Conservation (phyloP, 2,113 vertebrate genomes). For the Ifrita kowaldi region DNA sequence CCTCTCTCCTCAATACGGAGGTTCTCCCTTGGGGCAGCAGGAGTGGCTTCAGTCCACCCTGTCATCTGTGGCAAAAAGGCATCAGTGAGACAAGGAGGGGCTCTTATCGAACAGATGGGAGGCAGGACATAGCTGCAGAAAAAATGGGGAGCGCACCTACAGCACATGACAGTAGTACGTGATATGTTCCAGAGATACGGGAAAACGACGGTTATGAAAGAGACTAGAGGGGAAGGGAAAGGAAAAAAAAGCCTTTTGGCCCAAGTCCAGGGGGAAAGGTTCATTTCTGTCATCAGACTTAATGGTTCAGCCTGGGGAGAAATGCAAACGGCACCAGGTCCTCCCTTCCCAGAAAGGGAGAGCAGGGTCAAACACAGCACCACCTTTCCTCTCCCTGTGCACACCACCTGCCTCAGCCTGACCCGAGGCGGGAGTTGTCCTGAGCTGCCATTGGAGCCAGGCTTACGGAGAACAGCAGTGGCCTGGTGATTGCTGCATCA, state of each 20-base stretch:
- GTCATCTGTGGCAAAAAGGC: neutral
- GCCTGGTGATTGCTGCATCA: neutral
- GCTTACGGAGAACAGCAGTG: neutral
- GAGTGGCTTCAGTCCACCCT: neutral
- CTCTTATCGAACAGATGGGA: neutral
- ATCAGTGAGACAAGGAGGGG: neutral
- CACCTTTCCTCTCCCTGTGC: neutral
- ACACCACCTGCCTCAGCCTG: neutral
- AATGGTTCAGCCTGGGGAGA: constrained; percentile 21
- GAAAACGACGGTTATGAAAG: constrained; percentile 18
- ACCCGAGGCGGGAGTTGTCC: neutral
- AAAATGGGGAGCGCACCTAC: neutral
- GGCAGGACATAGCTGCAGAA: neutral
- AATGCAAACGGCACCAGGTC: neutral
- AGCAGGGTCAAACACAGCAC: neutral
- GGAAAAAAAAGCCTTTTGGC: neutral
- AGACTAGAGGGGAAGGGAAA: neutral
- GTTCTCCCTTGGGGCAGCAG: neutral
- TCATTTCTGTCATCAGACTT: constrained; percentile 43
- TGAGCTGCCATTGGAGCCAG: neutral
- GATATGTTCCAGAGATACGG: constrained; percentile 17
- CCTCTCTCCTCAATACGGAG: neutral
- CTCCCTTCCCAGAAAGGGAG: neutral
- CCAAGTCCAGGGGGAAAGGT: neutral
- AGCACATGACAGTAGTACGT: neutral